Evolutionary conservation across 2,888 invertebrate species (phyloP).

Genomic region (Epiblema foenella): DNA sequence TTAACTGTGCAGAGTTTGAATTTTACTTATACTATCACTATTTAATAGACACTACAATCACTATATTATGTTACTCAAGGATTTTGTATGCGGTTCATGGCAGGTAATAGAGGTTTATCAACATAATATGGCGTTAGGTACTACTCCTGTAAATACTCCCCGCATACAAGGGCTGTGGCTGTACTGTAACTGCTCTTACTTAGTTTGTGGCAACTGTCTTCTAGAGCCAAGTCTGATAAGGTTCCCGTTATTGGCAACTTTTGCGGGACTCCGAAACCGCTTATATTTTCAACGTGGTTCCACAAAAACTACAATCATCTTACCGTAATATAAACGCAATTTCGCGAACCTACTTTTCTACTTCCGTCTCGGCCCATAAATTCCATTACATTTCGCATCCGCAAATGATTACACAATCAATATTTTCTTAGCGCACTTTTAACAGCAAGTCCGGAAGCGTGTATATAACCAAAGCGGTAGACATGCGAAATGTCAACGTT

Average conservation of each 20-base stretch:
- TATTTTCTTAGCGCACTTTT: slow-evolving; percentile 38
- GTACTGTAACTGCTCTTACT: too few relatives aligned
- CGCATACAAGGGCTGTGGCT: too few relatives aligned
- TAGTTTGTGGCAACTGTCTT: too few relatives aligned
- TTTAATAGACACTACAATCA: too few relatives aligned
- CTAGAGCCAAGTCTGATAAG: background rate
- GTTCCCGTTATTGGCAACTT: background rate
- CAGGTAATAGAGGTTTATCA: too few relatives aligned
- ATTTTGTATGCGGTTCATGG: too few relatives aligned
- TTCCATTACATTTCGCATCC: slow-evolving; percentile 25
- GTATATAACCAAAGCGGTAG: slow-evolving; percentile 10
- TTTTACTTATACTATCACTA: too few relatives aligned
- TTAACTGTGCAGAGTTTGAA: too few relatives aligned
- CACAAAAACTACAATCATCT: slow-evolving; percentile 10
- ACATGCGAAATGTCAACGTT: slow-evolving; percentile 38
- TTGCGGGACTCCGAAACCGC: background rate
- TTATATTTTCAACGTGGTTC: background rate
- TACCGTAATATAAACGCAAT: slow-evolving; percentile 2
- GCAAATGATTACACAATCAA: slow-evolving; percentile 35
- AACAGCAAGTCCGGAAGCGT: slow-evolving; percentile 31
- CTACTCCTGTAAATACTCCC: too few relatives aligned
- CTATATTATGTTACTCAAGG: too few relatives aligned
- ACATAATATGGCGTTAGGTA: too few relatives aligned
- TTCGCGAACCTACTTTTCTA: slow-evolving; percentile 19
- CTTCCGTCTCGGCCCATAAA: slow-evolving; percentile 22